These are phyloP conservation scores for Temnothorax ravouxi DNA, from an alignment of 2,888 invertebrate genomes.

Conservation along the genomic window DNA sequence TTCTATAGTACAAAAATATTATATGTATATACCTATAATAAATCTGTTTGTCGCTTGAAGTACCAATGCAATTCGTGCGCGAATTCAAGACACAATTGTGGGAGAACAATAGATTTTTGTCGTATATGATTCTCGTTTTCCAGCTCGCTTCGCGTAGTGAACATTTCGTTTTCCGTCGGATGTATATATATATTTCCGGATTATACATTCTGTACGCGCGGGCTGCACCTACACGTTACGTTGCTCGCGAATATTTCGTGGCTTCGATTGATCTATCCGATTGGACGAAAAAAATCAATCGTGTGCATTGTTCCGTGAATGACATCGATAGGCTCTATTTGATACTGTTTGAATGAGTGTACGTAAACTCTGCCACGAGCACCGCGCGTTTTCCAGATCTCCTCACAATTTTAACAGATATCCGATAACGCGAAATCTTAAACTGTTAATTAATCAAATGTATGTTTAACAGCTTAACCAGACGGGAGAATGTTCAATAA, in stretches of 20 bases:
- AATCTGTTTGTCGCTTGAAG: slow-evolving; percentile 1
- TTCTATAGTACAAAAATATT: background rate
- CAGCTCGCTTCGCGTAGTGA: slow-evolving; percentile 68
- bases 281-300: slow-evolving; percentile 65
- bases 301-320: slow-evolving; percentile 42
- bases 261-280: slow-evolving; percentile 64
- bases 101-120: slow-evolving; percentile 66
- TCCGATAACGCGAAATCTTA: background rate
- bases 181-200: slow-evolving; percentile 35
- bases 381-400: background rate
- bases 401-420: slow-evolving; percentile 15
- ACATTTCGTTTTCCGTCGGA: slow-evolving; percentile 65
- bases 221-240: slow-evolving; percentile 44
- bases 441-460: background rate
- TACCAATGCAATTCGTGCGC: slow-evolving; percentile 1
- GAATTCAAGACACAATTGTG: slow-evolving; percentile 53
- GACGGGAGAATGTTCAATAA: background rate
- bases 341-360: background rate
- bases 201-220: slow-evolving; percentile 53
- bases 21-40: too few species aligned
- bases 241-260: slow-evolving; percentile 54
- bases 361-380: background rate
- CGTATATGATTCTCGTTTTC: slow-evolving; percentile 63
- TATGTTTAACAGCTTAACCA: background rate
- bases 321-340: slow-evolving; percentile 13